Evolutionary conservation across 2,888 invertebrate species (phyloP).

Genomic region (Polydrusus tereticollis): DNA sequence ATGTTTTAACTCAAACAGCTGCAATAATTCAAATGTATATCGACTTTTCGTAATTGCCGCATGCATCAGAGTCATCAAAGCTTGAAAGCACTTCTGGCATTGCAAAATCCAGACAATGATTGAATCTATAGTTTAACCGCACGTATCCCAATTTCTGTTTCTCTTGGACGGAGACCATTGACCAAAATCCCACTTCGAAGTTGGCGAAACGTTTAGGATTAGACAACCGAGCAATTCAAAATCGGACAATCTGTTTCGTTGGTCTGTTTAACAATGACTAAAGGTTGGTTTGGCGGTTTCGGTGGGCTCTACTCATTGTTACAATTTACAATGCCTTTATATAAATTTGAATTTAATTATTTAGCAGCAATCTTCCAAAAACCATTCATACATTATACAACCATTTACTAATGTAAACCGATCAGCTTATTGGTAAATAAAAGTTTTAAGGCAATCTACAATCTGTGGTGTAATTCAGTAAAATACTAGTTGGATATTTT

Average conservation of each 20-base stretch:
- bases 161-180: slow-evolving; percentile 15
- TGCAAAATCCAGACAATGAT: slow-evolving; percentile 3
- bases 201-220: background rate
- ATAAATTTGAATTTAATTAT: too few relatives aligned
- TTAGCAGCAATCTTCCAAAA: background rate
- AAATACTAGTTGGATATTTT: too few relatives aligned
- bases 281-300: background rate
- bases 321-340: background rate
- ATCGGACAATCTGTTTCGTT: background rate
- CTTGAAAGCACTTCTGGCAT: background rate
- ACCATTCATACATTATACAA: background rate
- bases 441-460: too few relatives aligned
- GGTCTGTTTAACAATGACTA: background rate
- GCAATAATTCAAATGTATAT: background rate
- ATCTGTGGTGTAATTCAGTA: too few relatives aligned
- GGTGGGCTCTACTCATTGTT: background rate
- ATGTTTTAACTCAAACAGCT: too few relatives aligned
- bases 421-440: too few relatives aligned
- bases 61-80: slow-evolving; percentile 16
- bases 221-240: slow-evolving; percentile 1
- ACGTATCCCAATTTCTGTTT: slow-evolving; percentile 9
- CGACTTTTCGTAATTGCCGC: slow-evolving; percentile 1
- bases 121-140: slow-evolving; percentile 10
- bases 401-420: background rate
- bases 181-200: slow-evolving; percentile 15